phyloP scores from a whole-genome alignment of 37 sponge, comb jelly and placozoan genomes.

The Chondrosia reniformis region DNA sequence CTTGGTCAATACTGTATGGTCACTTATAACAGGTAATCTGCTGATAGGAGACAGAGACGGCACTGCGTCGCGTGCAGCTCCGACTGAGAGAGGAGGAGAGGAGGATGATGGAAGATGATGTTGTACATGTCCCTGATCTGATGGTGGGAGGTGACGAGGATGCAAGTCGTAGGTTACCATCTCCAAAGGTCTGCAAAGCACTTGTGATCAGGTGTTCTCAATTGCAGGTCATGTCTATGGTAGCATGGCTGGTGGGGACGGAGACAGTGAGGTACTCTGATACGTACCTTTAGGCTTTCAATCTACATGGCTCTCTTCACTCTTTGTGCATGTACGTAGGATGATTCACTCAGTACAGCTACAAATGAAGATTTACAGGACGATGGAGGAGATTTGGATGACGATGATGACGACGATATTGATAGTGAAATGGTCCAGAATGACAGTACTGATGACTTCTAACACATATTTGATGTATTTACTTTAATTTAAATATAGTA shows the following conservation, averaged over 20 bases:
- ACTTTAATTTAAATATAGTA: too few species aligned
- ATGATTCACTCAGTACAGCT: conserved; percentile 42
- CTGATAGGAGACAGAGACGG: conserved; percentile 65
- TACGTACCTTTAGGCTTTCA: background rate
- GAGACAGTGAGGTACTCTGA: background rate
- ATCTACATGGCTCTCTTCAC: too few species aligned
- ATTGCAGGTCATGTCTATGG: background rate
- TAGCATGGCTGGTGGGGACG: conserved; percentile 8
- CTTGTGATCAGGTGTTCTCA: too few species aligned
- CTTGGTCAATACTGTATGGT: background rate
- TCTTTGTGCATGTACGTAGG: too few species aligned
- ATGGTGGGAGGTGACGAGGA: conserved; percentile 14
- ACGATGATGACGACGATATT: conserved; percentile 31
- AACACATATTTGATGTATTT: too few species aligned
- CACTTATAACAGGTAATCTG: background rate
- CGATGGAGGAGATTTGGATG: conserved; percentile 4
- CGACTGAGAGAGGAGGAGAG: conserved; percentile 82
- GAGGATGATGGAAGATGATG: conserved; percentile 67
- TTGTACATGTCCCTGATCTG: conserved; percentile 33
- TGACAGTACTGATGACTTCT: conserved; percentile 42
- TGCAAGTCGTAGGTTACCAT: too few species aligned
- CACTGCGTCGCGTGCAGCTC: conserved; percentile 72
- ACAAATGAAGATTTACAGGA: conserved; percentile 29
- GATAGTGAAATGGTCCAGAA: conserved; percentile 12
- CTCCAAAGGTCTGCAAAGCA: too few species aligned